phyloP scores from a whole-genome alignment of 30 jellyfish, hydroid and myxozoan genomes.

The Aurelia sp. region DNA sequence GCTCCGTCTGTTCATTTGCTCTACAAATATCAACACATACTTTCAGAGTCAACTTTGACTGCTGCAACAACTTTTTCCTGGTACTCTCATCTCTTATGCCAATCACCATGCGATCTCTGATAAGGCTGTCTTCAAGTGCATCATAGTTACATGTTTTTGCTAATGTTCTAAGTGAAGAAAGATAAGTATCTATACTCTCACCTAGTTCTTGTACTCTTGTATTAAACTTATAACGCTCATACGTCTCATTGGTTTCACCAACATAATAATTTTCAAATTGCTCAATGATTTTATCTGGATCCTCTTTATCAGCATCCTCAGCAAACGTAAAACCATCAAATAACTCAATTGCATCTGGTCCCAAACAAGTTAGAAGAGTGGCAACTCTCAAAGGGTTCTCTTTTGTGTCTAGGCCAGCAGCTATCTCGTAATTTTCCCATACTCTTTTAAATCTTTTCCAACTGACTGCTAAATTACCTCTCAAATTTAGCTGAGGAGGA shows the following conservation, averaged over 20 bases:
- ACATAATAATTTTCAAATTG: slow-evolving; percentile 30
- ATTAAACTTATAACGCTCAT: slow-evolving; percentile 34
- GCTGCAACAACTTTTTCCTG: slow-evolving; percentile 2
- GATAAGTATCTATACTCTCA: neutral
- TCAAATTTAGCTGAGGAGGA: slow-evolving; percentile 38
- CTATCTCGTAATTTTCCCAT: too few species aligned
- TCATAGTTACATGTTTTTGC: neutral
- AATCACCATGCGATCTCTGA: neutral
- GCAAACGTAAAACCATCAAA: too few species aligned
- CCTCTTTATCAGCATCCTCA: too few species aligned
- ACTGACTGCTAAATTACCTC: slow-evolving; percentile 44
- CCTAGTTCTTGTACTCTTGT: slow-evolving; percentile 19
- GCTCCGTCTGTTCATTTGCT: too few species aligned
- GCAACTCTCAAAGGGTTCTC: too few species aligned
- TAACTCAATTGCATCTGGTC: too few species aligned
- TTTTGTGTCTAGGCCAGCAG: too few species aligned
- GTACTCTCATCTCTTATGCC: slow-evolving; percentile 2
- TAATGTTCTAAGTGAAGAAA: neutral
- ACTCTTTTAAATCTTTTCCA: too few species aligned
- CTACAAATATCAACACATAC: neutral
- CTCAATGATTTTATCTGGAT: too few species aligned
- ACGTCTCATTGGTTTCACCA: slow-evolving; percentile 42
- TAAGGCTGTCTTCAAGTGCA: slow-evolving; percentile 1
- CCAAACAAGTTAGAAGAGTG: too few species aligned
- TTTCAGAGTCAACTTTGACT: slow-evolving; percentile 3